phyloP scores from a whole-genome alignment of 2,797 vertebrate species.

The Austrolebias charrua region DNA sequence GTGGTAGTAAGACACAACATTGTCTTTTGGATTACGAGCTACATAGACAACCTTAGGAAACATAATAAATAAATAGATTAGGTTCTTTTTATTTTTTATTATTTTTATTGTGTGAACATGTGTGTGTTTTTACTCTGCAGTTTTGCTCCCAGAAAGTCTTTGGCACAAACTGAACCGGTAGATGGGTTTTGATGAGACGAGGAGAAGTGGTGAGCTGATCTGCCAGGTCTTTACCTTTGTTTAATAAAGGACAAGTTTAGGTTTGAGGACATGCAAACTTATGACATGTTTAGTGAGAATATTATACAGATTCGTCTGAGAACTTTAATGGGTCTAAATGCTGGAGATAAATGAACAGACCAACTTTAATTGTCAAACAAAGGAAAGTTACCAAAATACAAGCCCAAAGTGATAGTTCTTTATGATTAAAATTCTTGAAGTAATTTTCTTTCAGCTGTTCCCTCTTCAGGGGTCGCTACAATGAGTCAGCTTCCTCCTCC shows the following conservation, averaged over 20 bases:
- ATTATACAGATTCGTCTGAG: background rate
- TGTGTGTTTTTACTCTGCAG: slow-evolving; percentile 58
- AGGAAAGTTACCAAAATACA: no score
- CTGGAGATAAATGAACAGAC: no score
- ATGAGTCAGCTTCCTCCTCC: no score
- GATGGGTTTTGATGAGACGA: slow-evolving; percentile 78
- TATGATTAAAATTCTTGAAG: no score
- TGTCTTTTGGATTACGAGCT: slow-evolving; percentile 90
- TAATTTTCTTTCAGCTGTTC: no score
- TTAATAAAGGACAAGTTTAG: background rate
- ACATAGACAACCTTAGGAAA: slow-evolving; percentile 77
- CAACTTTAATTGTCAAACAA: no score
- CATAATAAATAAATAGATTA: background rate
- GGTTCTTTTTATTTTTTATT: background rate
- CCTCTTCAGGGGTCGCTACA: no score
- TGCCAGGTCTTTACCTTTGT: slow-evolving; percentile 61
- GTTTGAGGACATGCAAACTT: background rate
- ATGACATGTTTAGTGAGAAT: background rate
- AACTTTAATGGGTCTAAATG: no score
- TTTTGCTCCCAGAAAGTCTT: slow-evolving; percentile 77
- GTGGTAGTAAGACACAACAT: slow-evolving; percentile 85
- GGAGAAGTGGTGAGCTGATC: slow-evolving; percentile 66
- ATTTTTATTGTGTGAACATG: background rate
- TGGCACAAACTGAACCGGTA: slow-evolving; percentile 75
- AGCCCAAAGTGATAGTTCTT: no score